Evolutionary conservation across 2,888 invertebrate genomes (phyloP).

Genomic region (Lacanobia wlatinum): DNA sequence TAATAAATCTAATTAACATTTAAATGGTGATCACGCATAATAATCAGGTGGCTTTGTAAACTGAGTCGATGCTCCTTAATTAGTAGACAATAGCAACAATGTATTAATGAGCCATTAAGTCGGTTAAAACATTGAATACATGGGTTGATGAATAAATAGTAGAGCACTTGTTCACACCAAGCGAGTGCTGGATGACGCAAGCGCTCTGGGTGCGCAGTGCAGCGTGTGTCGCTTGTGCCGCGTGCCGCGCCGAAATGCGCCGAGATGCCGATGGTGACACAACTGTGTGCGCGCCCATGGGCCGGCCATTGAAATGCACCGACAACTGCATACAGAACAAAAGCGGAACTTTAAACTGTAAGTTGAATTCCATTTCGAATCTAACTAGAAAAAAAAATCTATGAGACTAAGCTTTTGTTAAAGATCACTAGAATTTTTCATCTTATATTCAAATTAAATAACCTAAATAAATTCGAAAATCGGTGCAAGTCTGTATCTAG

Average conservation of each 20-base stretch:
- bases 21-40: conserved; percentile 90
- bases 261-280: conserved; percentile 48
- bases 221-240: conserved; percentile 12
- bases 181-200: conserved; percentile 75
- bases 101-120: conserved; percentile 81
- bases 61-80: conserved; percentile 85
- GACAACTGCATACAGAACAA: conserved; percentile 23
- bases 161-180: conserved; percentile 82
- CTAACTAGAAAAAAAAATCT: background rate
- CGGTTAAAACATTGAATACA: conserved; percentile 76
- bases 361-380: conserved; percentile 27
- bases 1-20: conserved; percentile 89
- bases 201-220: conserved; percentile 34
- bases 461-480: background rate
- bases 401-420: background rate
- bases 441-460: background rate
- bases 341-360: conserved; percentile 10
- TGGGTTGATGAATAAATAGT: conserved; percentile 71
- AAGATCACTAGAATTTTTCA: background rate
- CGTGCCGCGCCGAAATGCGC: conserved; percentile 37
- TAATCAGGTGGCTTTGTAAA: conserved; percentile 87
- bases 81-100: conserved; percentile 85
- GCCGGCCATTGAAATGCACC: conserved; percentile 48
- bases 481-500: conserved; percentile 10
- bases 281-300: conserved; percentile 44